phyloP scores from a whole-genome alignment of 2,888 invertebrate species.

The Stenotaenia linearis region DNA sequence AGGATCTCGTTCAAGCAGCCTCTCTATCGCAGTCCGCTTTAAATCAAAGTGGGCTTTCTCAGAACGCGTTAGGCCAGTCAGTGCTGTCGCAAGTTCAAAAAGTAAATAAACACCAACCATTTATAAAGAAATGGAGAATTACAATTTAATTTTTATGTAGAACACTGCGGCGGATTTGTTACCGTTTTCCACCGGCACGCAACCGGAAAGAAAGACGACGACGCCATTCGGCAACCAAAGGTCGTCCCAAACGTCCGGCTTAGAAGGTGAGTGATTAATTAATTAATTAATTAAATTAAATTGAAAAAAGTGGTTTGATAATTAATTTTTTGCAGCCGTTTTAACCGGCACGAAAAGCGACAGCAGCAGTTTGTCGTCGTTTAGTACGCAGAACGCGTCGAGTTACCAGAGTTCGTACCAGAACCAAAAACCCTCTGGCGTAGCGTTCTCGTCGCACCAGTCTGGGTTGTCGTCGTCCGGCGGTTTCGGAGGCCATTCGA shows the following conservation, averaged over 20 bases:
- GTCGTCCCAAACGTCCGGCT: conserved; percentile 4
- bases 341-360: conserved; percentile 11
- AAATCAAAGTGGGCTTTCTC: not conserved
- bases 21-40: conserved; percentile 21
- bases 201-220: conserved; percentile 27
- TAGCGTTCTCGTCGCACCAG: conserved; percentile 20
- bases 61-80: not conserved
- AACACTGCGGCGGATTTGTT: not conserved
- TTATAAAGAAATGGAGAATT: not conserved
- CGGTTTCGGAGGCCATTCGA: not conserved
- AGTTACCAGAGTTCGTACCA: conserved; percentile 27
- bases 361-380: conserved; percentile 8
- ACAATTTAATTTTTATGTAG: not conserved
- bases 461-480: not conserved
- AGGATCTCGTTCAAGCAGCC: not conserved
- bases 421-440: not conserved
- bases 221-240: conserved; percentile 28
- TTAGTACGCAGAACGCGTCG: not conserved
- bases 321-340: not conserved
- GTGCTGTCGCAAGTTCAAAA: not conserved
- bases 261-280: conserved; percentile 22
- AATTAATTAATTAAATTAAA: not conserved
- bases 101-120: not conserved
- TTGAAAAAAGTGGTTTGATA: not conserved
- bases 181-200: conserved; percentile 3